Conservation (phyloP, 2,797 vertebrate species). For the Girardinus metallicus region DNA sequence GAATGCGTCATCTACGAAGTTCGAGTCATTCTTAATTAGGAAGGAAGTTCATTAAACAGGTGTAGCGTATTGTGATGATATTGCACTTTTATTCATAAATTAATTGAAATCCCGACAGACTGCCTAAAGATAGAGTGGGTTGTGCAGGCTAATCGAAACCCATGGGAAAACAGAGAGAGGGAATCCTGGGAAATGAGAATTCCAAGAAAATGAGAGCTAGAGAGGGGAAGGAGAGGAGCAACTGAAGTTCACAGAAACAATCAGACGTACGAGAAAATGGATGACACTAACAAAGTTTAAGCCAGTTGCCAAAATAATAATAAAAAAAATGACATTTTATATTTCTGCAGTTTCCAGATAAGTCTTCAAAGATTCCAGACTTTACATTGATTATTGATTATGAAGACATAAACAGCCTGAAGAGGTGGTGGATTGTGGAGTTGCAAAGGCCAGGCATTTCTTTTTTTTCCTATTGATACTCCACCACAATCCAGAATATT, state of each 20-base stretch:
- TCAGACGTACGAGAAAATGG: slow-evolving; percentile 27
- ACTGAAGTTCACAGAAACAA: slow-evolving; percentile 32
- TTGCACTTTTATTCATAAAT: slow-evolving; percentile 64
- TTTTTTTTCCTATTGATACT: neutral
- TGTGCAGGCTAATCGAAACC: slow-evolving; percentile 75
- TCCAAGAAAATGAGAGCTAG: slow-evolving; percentile 25
- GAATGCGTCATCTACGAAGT: slow-evolving; percentile 44
- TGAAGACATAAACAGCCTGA: slow-evolving; percentile 15
- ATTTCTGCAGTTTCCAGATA: neutral
- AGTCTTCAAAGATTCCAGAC: neutral
- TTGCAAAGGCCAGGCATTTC: neutral
- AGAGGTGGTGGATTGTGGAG: neutral
- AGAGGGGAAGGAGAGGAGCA: slow-evolving; percentile 35
- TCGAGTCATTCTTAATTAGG: slow-evolving; percentile 68
- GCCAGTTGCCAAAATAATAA: neutral
- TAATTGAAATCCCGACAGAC: slow-evolving; percentile 73
- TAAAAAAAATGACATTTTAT: neutral
- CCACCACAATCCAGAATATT: neutral
- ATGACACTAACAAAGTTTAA: slow-evolving; percentile 9
- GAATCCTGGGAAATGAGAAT: slow-evolving; percentile 57
- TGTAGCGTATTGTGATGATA: slow-evolving; percentile 73
- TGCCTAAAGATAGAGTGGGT: slow-evolving; percentile 74
- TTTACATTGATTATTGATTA: no score
- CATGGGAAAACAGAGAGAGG: slow-evolving; percentile 70
- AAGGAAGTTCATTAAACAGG: slow-evolving; percentile 76